A percentile compares a stretch with the other conserved stretches of the same genome.
These are phyloP conservation scores for Enteromius mattozi DNA, from an alignment of 2,797 vertebrate species.

Conservation along the genomic window DNA sequence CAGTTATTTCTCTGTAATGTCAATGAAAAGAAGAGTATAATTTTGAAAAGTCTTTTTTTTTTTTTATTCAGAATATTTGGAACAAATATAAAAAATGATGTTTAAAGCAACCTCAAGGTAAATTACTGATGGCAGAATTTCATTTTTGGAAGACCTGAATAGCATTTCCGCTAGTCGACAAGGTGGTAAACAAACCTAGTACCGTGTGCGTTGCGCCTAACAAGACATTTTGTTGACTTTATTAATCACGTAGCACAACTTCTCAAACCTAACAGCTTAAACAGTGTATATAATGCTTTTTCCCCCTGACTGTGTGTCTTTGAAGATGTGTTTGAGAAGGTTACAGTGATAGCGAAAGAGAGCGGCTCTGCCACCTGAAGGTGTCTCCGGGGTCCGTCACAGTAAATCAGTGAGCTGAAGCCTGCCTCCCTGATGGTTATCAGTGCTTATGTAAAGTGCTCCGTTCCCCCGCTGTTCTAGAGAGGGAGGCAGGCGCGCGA, in stretches of 20 bases:
- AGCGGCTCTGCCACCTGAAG: slow-evolving; percentile 65
- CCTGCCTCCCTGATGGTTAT: slow-evolving; percentile 73
- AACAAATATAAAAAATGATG: not conserved
- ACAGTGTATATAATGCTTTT: slow-evolving; percentile 34
- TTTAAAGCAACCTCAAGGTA: not conserved
- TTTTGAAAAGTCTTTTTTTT: no score
- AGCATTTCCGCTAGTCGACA: not conserved
- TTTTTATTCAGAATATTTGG: no score
- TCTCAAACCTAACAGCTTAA: slow-evolving; percentile 47
- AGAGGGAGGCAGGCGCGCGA: slow-evolving; percentile 59
- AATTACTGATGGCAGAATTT: not conserved
- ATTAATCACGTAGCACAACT: slow-evolving; percentile 5
- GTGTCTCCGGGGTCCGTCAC: slow-evolving; percentile 69
- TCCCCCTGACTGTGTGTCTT: slow-evolving; percentile 40
- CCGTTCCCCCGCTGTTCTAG: slow-evolving; percentile 43
- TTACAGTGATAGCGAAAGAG: slow-evolving; percentile 68
- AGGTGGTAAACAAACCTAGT: not conserved
- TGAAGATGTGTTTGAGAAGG: slow-evolving; percentile 70
- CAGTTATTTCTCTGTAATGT: no score
- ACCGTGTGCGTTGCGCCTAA: no score
- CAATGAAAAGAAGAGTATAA: no score
- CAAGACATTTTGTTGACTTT: slow-evolving; percentile 12
- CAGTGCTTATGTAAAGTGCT: slow-evolving; percentile 73
- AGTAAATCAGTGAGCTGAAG: slow-evolving; percentile 71
- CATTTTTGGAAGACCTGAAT: not conserved